Percentiles rank a stretch among this genome's conserved stretches.
Evolutionary conservation across 2,113 vertebrate species (phyloP).

Genomic region (Hipposideros armiger): DNA sequence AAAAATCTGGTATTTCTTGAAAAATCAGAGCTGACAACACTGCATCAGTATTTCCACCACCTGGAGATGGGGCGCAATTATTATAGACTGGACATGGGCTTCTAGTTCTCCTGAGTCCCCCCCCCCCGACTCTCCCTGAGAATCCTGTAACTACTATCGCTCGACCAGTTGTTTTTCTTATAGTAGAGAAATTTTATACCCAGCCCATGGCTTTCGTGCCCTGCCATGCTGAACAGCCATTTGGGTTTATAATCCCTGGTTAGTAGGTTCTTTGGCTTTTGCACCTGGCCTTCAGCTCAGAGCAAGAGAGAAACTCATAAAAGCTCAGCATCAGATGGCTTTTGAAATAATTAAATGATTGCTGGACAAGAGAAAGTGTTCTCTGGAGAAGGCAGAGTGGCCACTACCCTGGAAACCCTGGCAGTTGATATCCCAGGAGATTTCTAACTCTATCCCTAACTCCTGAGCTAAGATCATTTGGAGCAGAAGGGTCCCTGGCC

Average conservation of each 20-base stretch:
- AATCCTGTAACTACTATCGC: not conserved
- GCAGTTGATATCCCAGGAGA: not conserved
- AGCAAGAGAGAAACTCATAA: not conserved
- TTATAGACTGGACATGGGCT: not conserved
- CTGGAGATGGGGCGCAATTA: not conserved
- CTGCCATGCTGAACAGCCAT: not conserved
- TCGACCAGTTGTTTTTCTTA: not conserved
- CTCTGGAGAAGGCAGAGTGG: not conserved
- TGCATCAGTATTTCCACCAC: not conserved
- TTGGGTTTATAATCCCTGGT: not conserved
- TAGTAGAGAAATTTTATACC: not conserved
- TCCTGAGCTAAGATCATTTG: not conserved
- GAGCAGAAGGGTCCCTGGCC: not conserved
- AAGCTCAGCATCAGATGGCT: not conserved
- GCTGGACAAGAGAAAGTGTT: not conserved
- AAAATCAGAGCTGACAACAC: not conserved
- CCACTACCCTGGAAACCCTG: not conserved
- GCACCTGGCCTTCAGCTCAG: not conserved
- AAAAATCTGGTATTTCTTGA: not conserved
- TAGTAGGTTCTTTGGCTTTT: not conserved
- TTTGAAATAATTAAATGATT: slow-evolving; percentile 6
- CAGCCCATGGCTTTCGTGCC: not conserved
- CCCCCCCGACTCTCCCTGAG: not conserved
- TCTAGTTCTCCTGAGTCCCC: not conserved
- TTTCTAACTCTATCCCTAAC: not conserved